Evolutionary conservation across 1,140 invertebrate genomes (phyloP), one percentile per base, ranked within the genome.

Genomic region (Pogonognathellus flavescens): DNA sequence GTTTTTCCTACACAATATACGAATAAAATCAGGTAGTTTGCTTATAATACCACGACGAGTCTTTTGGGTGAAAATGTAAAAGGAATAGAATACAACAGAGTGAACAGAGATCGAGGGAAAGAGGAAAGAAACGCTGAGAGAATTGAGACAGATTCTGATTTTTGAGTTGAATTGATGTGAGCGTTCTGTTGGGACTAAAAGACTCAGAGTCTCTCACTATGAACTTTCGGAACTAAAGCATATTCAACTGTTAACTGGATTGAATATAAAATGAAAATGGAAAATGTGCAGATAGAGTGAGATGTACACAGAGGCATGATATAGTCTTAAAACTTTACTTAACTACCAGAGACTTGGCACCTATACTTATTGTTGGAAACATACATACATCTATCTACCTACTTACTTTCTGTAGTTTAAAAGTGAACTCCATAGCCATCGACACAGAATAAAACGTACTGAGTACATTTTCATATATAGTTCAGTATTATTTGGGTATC

Each of bases 111-210:
- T 13, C 9, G 5, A 62, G 59, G 53, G 16, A 55, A 55, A 55
- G 11, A 55, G 11, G 16, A 55, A 55, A 16, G 11, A 25, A 31
- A 66, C 62, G 14, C 25, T 66, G 62, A n/a, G 70, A 76, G 70
- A 57, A 57, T 49, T 50, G 70, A 76, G 70, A 76, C 70, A 76
- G 70, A 76, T 76, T 76, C 31, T 76, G 70, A 76, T 76, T 76
- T 76, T 49, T 76, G 31, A 76, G 25, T 49, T 49, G 66, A 72
- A 76, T 76, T 76, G 70, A 76, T 50, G 70, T 50, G 70, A 76
- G 16, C n/a, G 66, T 70, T 41, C 31, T 49, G 25, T 50, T 41
- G 66, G 66, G 66, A 72, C 41, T 49, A n/a, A n/a, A n/a, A n/a
- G 66, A 72, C 25, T 25, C 49, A 49, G 13, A 20, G n/a, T 18